A percentile compares a stretch with the other conserved stretches of the same genome.
phyloP scores from a whole-genome alignment of 1,140 invertebrate genomes.

The Drosophila repleta region DNA sequence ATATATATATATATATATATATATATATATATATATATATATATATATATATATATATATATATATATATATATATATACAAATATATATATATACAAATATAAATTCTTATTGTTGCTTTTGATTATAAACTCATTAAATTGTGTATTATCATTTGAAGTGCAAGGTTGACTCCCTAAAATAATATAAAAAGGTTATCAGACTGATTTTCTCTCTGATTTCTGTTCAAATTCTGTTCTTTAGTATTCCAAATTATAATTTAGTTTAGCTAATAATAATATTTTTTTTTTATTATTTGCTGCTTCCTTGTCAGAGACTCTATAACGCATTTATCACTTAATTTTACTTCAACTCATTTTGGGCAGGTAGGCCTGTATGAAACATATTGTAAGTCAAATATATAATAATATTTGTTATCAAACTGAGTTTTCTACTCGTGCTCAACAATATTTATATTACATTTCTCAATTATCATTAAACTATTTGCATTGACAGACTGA shows the following conservation, averaged over 20 bases:
- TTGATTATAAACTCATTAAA: constrained; percentile 1
- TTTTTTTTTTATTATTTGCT: too few relatives aligned
- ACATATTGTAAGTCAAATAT: too few relatives aligned
- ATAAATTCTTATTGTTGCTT: background rate
- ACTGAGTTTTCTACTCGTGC: background rate
- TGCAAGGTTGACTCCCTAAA: background rate
- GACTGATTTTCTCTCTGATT: background rate
- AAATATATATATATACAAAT: too few relatives aligned
- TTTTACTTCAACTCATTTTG: too few relatives aligned
- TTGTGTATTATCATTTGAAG: constrained; percentile 3
- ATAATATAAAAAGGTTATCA: constrained; percentile 4
- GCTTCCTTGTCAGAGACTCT: too few relatives aligned
- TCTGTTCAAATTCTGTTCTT: background rate
- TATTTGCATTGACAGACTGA: constrained; percentile 31
- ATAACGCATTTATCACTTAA: too few relatives aligned
- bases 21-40: background rate
- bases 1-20: background rate
- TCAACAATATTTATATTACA: constrained; percentile 1
- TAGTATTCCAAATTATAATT: constrained; percentile 4
- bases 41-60: background rate
- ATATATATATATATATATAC: background rate
- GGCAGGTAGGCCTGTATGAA: too few relatives aligned
- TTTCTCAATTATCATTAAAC: constrained; percentile 22
- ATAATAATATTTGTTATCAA: too few relatives aligned
- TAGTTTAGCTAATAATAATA: too few relatives aligned